Conservation (phyloP, 2,797 vertebrate species). For the Streptopelia turtur region DNA sequence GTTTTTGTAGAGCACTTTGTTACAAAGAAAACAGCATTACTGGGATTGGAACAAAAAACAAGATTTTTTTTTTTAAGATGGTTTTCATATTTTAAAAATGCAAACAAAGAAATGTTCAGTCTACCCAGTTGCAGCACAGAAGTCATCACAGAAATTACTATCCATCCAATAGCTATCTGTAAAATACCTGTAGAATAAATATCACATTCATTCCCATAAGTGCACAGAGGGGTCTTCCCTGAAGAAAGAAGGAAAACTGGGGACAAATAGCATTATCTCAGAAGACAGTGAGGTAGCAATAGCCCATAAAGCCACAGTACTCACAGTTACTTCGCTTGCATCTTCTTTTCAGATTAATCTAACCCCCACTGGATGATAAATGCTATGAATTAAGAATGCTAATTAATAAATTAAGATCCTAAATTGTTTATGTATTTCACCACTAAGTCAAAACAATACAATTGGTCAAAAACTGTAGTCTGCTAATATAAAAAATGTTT, state of each 20-base stretch:
- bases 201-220: not conserved
- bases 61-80: accelerated
- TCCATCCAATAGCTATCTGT: not conserved
- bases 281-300: not conserved
- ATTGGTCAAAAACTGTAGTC: not conserved
- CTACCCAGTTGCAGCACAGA: not conserved
- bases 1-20: not conserved
- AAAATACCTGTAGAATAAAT: not conserved
- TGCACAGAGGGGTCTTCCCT: not conserved
- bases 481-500: not conserved
- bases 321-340: not conserved
- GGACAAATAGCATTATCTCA: not conserved
- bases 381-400: too few species aligned
- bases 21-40: not conserved
- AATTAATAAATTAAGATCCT: not conserved
- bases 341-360: not conserved
- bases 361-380: accelerated
- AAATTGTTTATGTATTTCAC: not conserved
- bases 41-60: not conserved
- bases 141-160: not conserved
- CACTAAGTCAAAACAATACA: not conserved
- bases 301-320: not conserved
- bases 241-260: not conserved
- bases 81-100: not conserved
- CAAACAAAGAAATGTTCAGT: not conserved